A percentile compares a stretch with the other conserved stretches of the same genome.
phyloP scores from a whole-genome alignment of 2,797 vertebrate species.

The Cephalopachus bancanus region DNA sequence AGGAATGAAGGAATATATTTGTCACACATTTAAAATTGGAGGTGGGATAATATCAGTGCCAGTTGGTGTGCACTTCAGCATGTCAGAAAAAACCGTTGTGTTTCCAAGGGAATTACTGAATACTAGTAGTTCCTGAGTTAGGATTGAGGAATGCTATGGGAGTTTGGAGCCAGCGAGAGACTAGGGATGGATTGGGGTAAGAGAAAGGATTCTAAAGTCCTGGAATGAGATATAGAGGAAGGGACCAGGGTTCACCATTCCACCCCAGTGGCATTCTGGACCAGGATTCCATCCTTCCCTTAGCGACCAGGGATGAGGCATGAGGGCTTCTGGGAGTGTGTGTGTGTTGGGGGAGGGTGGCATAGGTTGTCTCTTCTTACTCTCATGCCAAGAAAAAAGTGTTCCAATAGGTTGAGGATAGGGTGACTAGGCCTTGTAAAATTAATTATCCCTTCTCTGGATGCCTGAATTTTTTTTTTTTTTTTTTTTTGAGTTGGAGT shows the following conservation, averaged over 20 bases:
- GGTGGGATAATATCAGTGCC: background rate
- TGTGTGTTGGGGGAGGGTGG: background rate
- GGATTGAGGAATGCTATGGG: background rate
- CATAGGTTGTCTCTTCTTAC: background rate
- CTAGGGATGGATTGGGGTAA: background rate
- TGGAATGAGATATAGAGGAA: background rate
- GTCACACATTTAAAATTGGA: constrained; percentile 34
- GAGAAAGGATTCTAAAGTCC: background rate
- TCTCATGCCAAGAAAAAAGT: background rate
- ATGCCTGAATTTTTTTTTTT: no score
- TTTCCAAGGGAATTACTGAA: constrained; percentile 49
- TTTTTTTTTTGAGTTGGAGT: no score
- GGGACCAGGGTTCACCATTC: background rate
- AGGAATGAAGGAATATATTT: background rate
- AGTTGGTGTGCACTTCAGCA: background rate
- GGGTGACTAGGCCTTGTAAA: no score
- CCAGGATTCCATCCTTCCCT: background rate
- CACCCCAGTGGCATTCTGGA: background rate
- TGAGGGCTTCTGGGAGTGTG: background rate
- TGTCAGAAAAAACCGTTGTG: background rate
- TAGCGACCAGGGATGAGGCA: background rate
- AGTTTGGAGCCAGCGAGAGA: constrained; percentile 12
- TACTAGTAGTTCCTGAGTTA: constrained; percentile 54
- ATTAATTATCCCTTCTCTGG: no score
- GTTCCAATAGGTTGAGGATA: background rate